Conservation (phyloP, 2,888 invertebrate species). For the Pandemis cinnamomeana region DNA sequence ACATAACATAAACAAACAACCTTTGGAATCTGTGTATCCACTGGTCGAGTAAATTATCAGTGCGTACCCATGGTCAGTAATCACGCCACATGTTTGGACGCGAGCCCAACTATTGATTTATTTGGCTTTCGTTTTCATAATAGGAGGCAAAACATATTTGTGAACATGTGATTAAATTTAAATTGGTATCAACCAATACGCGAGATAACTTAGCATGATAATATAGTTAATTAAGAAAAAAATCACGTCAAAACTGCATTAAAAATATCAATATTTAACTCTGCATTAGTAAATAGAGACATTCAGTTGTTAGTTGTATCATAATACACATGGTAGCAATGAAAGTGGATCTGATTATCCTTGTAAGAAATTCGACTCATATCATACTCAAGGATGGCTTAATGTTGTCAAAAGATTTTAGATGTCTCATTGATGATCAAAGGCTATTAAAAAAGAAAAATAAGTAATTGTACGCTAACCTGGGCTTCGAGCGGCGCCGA, state of each 20-base stretch:
- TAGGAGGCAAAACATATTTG: slow-evolving; percentile 20
- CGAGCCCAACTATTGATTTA: slow-evolving; percentile 66
- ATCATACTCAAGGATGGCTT: neutral
- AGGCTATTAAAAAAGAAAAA: neutral
- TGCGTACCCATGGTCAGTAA: slow-evolving; percentile 59
- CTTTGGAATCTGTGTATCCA: slow-evolving; percentile 18
- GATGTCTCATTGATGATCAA: too few relatives aligned
- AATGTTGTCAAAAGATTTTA: neutral
- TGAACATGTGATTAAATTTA: slow-evolving; percentile 38
- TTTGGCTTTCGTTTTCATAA: slow-evolving; percentile 61
- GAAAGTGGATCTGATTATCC: too few relatives aligned
- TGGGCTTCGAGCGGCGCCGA: neutral
- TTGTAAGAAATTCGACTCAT: too few relatives aligned
- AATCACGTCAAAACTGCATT: neutral
- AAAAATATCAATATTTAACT: neutral
- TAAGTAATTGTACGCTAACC: neutral
- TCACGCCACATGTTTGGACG: slow-evolving; percentile 73
- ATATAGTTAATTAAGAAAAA: neutral
- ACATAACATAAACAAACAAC: neutral
- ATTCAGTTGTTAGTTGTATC: neutral
- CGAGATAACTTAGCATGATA: neutral
- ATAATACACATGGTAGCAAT: too few relatives aligned
- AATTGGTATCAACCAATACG: slow-evolving; percentile 1
- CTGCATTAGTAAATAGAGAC: neutral
- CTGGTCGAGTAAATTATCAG: slow-evolving; percentile 43